Conservation (phyloP, 2,888 invertebrate genomes). For the Seira ritae region DNA sequence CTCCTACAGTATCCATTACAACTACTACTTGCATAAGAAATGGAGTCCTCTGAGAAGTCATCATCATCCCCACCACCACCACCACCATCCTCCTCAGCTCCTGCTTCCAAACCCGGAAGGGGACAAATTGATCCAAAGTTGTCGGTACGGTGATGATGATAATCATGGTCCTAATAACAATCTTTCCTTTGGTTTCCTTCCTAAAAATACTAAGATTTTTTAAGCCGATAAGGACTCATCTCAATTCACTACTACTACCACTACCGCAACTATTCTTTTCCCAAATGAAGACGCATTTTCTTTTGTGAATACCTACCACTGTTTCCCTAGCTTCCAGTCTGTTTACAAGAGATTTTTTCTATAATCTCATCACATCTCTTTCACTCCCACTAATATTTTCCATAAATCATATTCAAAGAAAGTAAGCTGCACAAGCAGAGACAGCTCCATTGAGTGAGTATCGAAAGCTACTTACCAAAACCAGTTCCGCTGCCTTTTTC, state of each 20-base stretch:
- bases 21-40: background rate
- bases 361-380: slow-evolving; percentile 23
- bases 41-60: background rate
- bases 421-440: background rate
- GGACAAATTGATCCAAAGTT: background rate
- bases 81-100: too few species aligned
- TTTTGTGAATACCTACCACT: too few species aligned
- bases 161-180: background rate
- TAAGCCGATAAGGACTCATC: too few species aligned
- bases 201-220: too few species aligned
- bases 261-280: too few species aligned
- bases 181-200: background rate
- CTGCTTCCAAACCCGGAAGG: background rate
- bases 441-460: slow-evolving; percentile 1
- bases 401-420: slow-evolving; percentile 34
- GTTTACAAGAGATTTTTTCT: too few species aligned
- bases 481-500: background rate
- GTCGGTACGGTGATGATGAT: slow-evolving; percentile 6
- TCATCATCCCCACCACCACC: slow-evolving; percentile 5
- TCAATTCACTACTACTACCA: too few species aligned
- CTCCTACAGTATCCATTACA: background rate
- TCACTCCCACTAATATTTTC: slow-evolving; percentile 20
- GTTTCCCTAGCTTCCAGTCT: too few species aligned
- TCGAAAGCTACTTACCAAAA: background rate
- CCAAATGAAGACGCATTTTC: too few species aligned